A percentile compares a stretch with the other conserved stretches of the same genome.
phyloP scores from a whole-genome alignment of 2,113 vertebrate species.

The Phrynocephalus versicolor region DNA sequence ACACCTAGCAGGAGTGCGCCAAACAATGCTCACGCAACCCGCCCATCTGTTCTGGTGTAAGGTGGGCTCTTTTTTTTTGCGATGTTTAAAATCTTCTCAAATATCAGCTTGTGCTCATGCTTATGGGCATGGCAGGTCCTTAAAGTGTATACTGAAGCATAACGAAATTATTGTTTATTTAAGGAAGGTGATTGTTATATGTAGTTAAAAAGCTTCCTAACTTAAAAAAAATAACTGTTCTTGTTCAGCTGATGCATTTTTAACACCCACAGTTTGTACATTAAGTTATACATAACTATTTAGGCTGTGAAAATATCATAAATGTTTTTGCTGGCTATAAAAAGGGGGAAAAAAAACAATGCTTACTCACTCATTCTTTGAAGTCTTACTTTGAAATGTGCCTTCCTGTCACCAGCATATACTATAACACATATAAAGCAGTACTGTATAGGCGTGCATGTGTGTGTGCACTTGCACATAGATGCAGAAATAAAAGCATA shows the following conservation, averaged over 20 bases:
- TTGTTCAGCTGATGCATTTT: background rate
- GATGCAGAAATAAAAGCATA: too few species aligned
- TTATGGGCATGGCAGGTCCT: background rate
- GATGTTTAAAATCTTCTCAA: too few species aligned
- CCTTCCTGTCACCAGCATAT: background rate
- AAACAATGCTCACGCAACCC: background rate
- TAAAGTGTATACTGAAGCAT: background rate
- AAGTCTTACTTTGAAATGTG: background rate
- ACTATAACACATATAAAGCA: background rate
- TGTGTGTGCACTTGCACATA: too few species aligned
- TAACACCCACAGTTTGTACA: background rate
- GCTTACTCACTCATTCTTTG: background rate
- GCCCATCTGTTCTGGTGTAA: background rate
- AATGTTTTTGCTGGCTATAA: background rate
- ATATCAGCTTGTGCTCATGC: background rate
- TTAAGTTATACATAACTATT: background rate
- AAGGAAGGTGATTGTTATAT: background rate
- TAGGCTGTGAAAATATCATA: background rate
- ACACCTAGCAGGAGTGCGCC: too few species aligned
- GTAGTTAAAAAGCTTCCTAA: background rate
- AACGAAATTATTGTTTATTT: background rate
- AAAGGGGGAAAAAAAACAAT: background rate
- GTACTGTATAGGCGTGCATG: too few species aligned
- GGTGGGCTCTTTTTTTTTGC: too few species aligned
- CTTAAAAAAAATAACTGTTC: background rate